These are phyloP conservation scores for Callipepla squamata DNA, from an alignment of 2,113 vertebrate species.

Conservation along the genomic window DNA sequence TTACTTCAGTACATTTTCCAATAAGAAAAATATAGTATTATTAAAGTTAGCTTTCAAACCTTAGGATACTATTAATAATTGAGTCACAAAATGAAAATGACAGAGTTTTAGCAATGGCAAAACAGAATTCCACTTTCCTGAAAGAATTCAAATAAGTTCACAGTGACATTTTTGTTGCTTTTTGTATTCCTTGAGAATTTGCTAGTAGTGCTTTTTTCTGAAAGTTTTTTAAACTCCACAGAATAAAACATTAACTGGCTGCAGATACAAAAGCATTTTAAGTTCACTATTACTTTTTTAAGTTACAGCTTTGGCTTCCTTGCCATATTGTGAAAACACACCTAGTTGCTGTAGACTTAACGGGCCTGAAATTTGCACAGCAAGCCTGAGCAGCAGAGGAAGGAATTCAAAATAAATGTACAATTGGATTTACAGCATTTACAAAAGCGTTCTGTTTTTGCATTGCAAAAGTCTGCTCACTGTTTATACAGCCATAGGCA, in stretches of 20 bases:
- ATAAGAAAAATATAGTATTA: constrained; percentile 10
- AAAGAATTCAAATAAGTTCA: constrained; percentile 17
- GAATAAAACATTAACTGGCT: constrained; percentile 21
- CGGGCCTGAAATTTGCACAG: background rate
- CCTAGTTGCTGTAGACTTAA: background rate
- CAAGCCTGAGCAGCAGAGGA: background rate
- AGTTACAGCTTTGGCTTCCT: background rate
- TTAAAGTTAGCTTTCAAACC: constrained; percentile 22
- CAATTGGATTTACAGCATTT: background rate
- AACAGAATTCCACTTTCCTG: background rate
- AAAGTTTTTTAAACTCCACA: background rate
- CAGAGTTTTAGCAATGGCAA: constrained; percentile 24
- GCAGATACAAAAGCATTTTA: background rate
- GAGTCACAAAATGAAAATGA: constrained; percentile 36
- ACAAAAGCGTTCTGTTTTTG: background rate
- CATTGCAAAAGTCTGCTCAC: background rate
- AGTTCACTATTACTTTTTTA: background rate
- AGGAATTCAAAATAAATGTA: background rate
- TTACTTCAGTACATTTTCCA: background rate
- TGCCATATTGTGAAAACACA: background rate
- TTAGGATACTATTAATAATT: constrained; percentile 23
- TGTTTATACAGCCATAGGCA: background rate
- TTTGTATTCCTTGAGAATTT: background rate
- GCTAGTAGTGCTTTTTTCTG: background rate
- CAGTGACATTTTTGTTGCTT: constrained; percentile 1